Evolutionary conservation across 2,888 invertebrate genomes (phyloP).

Genomic region (Oscheius sp.): DNA sequence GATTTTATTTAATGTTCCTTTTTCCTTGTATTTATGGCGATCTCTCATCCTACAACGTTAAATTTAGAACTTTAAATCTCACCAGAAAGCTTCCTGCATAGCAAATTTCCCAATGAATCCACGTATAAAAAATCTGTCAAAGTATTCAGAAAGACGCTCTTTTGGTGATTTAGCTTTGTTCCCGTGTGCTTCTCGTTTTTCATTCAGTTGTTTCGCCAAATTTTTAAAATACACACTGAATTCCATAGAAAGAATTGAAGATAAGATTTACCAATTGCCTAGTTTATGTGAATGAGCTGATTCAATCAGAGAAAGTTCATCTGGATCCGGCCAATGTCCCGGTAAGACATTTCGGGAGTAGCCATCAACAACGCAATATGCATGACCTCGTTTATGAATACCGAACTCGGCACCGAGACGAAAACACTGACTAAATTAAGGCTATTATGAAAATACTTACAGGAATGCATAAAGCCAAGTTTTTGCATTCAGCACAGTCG

Average conservation of each 20-base stretch:
- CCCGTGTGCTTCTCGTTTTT: not conserved
- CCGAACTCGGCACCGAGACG: slow-evolving; percentile 57
- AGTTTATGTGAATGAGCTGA: slow-evolving; percentile 51
- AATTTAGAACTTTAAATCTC: slow-evolving; percentile 1
- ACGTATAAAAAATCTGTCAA: slow-evolving; percentile 53
- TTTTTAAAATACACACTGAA: slow-evolving; percentile 16
- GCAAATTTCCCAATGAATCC: slow-evolving; percentile 57
- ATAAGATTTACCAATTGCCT: slow-evolving; percentile 47
- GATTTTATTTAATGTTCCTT: slow-evolving; percentile 31
- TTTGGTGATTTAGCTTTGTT: not conserved
- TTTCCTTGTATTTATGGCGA: slow-evolving; percentile 33
- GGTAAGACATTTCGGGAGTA: not conserved
- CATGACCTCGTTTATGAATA: slow-evolving; percentile 56
- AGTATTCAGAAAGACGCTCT: slow-evolving; percentile 44
- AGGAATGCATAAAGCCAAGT: slow-evolving; percentile 36
- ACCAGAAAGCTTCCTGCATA: slow-evolving; percentile 41
- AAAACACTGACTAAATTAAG: slow-evolving; percentile 53
- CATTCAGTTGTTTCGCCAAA: not conserved
- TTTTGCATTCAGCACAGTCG: slow-evolving; percentile 44
- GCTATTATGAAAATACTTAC: slow-evolving; percentile 27
- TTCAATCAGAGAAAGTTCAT: slow-evolving; percentile 46
- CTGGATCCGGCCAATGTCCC: slow-evolving; percentile 33
- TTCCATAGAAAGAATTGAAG: no score
- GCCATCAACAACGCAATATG: slow-evolving; percentile 46
- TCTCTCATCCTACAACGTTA: slow-evolving; percentile 17